A percentile compares a stretch with the other conserved stretches of the same genome.
Evolutionary conservation across 1,140 invertebrate genomes (phyloP).

Genomic region (Lepidurus packardi): DNA sequence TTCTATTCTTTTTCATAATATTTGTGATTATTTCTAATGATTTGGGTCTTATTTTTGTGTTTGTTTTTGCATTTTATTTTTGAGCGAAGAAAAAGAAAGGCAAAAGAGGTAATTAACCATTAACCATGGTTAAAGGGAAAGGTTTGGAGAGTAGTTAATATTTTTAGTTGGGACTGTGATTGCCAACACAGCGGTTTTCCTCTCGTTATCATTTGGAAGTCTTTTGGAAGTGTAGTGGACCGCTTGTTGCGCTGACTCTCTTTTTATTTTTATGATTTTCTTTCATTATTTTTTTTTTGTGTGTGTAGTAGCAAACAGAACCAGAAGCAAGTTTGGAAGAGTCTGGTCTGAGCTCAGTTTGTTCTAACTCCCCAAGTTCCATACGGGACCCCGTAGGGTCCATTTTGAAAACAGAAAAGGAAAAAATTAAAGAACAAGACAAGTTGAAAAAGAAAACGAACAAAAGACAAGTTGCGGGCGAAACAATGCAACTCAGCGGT

Average conservation of each 20-base stretch:
- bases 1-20: too few species aligned
- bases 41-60: too few species aligned
- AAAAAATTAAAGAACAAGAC: neutral
- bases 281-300: too few species aligned
- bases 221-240: neutral
- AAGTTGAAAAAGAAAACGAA: neutral
- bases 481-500: slow-evolving; percentile 5
- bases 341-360: neutral
- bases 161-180: slow-evolving; percentile 5
- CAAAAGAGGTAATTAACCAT: neutral
- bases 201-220: slow-evolving; percentile 2
- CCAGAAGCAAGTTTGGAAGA: neutral
- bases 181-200: neutral
- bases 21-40: too few species aligned
- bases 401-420: neutral
- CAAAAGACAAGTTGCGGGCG: neutral
- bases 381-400: neutral
- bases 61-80: too few species aligned
- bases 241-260: slow-evolving; percentile 4
- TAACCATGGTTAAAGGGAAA: slow-evolving; percentile 15
- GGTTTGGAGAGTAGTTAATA: neutral
- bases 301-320: neutral
- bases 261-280: neutral
- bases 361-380: neutral
- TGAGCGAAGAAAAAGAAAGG: too few species aligned